Base-by-base conservation (phyloP, 1,140 invertebrate species). In the Augochlora pura region DNA sequence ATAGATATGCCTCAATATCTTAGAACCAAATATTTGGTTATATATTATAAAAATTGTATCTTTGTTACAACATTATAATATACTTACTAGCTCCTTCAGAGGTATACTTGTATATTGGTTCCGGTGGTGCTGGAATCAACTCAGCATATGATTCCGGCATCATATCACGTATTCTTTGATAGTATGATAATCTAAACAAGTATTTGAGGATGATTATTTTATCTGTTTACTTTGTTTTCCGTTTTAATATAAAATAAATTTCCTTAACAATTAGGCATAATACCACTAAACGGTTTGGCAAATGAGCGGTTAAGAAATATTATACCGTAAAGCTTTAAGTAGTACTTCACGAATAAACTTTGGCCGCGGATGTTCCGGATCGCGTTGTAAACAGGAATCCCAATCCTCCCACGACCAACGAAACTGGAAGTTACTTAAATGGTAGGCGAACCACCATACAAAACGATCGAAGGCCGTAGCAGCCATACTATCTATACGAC, bases 351-450 rank as follows among this genome's bases (percentile, higher is more conserved):
- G 94, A 65, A 99, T 96, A 91, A 99, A 99, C 90, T 98, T 98
- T n/a, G 98, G 97, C 88, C 98, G 97, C 0, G 99, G 98, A 92
- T 98, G 97, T 86, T 99, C 97, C 18, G 94, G 89, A 91, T 99
- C 98, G n/a, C 98, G 93, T 86, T 96, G 95, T 38, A 98, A 93
- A 88, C 96, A 97, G 62, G 95, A 95, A 87, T 97, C 96, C 97
- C 98, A 99, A 88, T 98, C 98, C 86, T 98, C 97, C 99, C 99
- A 99, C 3, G 97, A 98, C 99, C 99, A 99, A 69, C 98, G 96
- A 89, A 99, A 99, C 92, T 99, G 98, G 90, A 99, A 99, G 93
- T 99, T 99, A 90, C 98, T 99, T 91, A 99, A 94, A 94, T 99
- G 99, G 90, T 99, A 99, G 0, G 98, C 96, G 94, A 99, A 99